These are phyloP conservation scores for Aspidiotus rigidus DNA, from an alignment of 2,888 invertebrate species.

Conservation along the genomic window DNA sequence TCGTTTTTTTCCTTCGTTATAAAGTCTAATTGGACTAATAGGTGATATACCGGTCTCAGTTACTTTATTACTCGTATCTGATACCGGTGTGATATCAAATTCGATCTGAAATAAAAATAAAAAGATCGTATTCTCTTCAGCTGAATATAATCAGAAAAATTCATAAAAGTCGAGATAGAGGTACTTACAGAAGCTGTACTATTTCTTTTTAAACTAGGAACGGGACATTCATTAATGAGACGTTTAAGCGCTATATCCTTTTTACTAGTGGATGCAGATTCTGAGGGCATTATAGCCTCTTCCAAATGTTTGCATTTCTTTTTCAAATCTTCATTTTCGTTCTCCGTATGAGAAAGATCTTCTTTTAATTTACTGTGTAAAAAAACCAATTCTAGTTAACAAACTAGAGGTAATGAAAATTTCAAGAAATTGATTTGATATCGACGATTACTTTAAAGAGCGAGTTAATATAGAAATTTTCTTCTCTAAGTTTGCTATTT, in stretches of 20 bases:
- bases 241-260: slow-evolving; percentile 21
- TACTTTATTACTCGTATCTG: neutral
- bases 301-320: slow-evolving; percentile 34
- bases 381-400: neutral
- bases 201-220: slow-evolving; percentile 12
- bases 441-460: slow-evolving; percentile 32
- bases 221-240: slow-evolving; percentile 34
- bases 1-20: slow-evolving; percentile 1
- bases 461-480: slow-evolving; percentile 32
- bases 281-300: slow-evolving; percentile 28
- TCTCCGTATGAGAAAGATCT: slow-evolving; percentile 33
- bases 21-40: slow-evolving; percentile 16
- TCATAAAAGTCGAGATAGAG: neutral
- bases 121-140: neutral
- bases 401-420: neutral
- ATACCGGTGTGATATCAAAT: neutral
- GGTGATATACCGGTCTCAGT: slow-evolving; percentile 7
- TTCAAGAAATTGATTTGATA: neutral
- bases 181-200: slow-evolving; percentile 9
- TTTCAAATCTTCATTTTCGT: slow-evolving; percentile 31
- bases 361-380: slow-evolving; percentile 34
- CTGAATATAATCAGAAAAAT: neutral
- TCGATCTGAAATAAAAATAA: slow-evolving; percentile 12
- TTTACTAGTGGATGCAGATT: slow-evolving; percentile 21
- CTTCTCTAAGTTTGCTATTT: slow-evolving; percentile 25